Evolutionary conservation across 2,113 vertebrate genomes (phyloP).

Genomic region (Paraplagusia blochii): DNA sequence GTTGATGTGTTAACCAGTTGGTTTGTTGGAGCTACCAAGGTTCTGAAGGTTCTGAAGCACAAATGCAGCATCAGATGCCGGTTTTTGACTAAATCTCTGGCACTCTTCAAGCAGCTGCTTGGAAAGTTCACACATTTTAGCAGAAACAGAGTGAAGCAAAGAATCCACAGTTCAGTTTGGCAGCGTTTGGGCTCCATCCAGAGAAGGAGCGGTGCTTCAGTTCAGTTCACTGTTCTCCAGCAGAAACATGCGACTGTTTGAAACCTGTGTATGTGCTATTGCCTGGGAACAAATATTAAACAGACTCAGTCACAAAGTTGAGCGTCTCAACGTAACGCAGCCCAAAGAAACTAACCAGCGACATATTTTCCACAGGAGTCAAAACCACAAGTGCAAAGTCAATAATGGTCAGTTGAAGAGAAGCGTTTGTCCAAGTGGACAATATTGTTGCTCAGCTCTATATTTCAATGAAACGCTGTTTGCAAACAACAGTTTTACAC

Average conservation of each 20-base stretch:
- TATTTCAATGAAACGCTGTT: not conserved
- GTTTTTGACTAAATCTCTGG: too few species aligned
- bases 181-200: too few species aligned
- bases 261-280: not conserved
- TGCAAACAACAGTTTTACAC: not conserved
- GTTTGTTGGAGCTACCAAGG: too few species aligned
- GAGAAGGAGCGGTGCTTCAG: too few species aligned
- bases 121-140: too few species aligned
- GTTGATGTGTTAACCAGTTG: too few species aligned
- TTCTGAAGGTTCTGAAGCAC: too few species aligned
- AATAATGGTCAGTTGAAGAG: not conserved
- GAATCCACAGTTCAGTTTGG: too few species aligned
- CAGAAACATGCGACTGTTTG: not conserved
- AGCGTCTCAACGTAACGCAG: not conserved
- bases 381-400: not conserved
- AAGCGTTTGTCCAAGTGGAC: not conserved
- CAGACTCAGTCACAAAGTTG: not conserved
- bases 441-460: not conserved
- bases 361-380: not conserved
- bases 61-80: not conserved
- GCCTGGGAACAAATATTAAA: not conserved
- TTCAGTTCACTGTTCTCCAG: not conserved
- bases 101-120: too few species aligned
- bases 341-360: not conserved
- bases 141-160: too few species aligned